A percentile compares a stretch with the other conserved stretches of the same genome.
phyloP scores from a whole-genome alignment of 2,113 vertebrate species.

The Ochotona princeps region DNA sequence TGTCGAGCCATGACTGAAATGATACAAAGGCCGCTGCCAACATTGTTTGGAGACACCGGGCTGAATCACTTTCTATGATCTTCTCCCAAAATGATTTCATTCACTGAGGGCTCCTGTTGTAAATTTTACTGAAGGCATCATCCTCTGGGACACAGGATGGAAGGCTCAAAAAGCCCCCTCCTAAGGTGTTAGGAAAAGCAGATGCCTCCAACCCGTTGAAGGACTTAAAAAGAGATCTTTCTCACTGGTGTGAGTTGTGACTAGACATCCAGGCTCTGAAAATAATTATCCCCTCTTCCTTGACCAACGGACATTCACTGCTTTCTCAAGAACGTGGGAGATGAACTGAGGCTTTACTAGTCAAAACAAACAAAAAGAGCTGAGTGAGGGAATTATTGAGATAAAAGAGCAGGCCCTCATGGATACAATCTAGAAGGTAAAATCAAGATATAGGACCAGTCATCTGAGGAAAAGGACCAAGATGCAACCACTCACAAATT shows the following conservation, averaged over 20 bases:
- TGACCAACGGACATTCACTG: background rate
- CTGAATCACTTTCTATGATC: background rate
- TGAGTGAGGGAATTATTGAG: background rate
- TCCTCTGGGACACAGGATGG: background rate
- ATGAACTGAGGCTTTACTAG: background rate
- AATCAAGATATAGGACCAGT: background rate
- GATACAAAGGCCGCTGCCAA: background rate
- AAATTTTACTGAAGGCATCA: background rate
- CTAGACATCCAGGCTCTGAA: background rate
- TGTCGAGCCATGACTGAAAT: background rate
- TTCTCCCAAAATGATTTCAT: conserved; percentile 11
- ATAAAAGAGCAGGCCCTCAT: background rate
- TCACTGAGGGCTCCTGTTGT: background rate
- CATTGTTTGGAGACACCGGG: background rate
- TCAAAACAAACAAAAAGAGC: background rate
- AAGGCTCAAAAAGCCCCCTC: background rate
- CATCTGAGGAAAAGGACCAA: background rate
- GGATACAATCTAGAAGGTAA: background rate
- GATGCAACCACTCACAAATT: background rate
- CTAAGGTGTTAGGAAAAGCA: background rate
- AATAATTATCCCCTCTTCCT: background rate
- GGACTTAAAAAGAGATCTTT: background rate
- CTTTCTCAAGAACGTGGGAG: background rate
- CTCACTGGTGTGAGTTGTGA: background rate
- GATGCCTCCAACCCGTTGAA: background rate